Conservation (phyloP, 2,797 vertebrate species). For the Dicrostonyx torquatus region DNA sequence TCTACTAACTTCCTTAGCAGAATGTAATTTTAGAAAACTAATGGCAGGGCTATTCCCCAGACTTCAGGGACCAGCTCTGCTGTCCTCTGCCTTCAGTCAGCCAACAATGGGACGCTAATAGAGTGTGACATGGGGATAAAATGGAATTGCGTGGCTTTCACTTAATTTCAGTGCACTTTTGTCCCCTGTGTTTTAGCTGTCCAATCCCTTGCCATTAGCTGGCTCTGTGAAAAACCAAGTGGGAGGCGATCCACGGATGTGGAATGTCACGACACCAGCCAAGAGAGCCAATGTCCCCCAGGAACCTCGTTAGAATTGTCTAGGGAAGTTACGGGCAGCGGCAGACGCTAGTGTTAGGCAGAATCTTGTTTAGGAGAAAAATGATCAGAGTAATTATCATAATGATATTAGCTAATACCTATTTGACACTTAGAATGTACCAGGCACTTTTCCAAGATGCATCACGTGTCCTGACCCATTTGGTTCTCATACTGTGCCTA, state of each 20-base stretch:
- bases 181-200: background rate
- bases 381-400: background rate
- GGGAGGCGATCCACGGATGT: background rate
- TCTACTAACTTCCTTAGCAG: conserved; percentile 48
- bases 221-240: conserved; percentile 47
- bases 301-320: conserved; percentile 1
- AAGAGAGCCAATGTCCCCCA: background rate
- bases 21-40: conserved; percentile 71
- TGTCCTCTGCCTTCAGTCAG: conserved; percentile 50
- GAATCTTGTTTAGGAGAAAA: background rate
- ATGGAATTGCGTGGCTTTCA: conserved; percentile 31
- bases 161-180: background rate
- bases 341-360: background rate
- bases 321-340: conserved; percentile 22
- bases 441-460: background rate
- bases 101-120: conserved; percentile 36
- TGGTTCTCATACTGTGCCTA: background rate
- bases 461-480: background rate
- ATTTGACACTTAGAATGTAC: background rate
- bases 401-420: background rate
- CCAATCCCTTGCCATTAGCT: background rate
- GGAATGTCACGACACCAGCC: background rate
- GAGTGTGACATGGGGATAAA: conserved; percentile 42
- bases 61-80: conserved; percentile 4
- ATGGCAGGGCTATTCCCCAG: conserved; percentile 30